These are phyloP conservation scores for Molossus molossus DNA, from an alignment of 2,797 vertebrate species.

Conservation along the genomic window DNA sequence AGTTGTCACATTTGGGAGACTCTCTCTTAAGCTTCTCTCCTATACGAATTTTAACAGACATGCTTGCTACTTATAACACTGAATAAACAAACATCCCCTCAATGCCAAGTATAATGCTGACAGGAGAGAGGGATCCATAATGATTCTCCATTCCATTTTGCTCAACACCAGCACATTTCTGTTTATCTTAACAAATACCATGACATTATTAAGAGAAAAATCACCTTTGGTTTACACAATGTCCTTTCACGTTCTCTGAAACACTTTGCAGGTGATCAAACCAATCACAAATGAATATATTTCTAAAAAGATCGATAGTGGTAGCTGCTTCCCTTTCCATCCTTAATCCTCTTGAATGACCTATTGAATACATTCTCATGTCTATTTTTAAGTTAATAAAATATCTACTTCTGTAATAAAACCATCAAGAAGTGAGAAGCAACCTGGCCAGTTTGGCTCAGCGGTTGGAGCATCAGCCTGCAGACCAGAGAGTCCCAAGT, in stretches of 20 bases:
- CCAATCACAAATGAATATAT: neutral
- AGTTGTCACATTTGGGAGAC: neutral
- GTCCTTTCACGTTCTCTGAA: neutral
- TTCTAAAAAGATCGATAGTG: neutral
- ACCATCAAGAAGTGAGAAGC: constrained; percentile 18
- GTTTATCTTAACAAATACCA: neutral
- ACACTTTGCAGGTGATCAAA: neutral
- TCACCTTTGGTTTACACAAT: neutral
- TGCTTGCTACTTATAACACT: neutral
- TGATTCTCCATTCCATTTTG: neutral
- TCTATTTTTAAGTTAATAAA: constrained; percentile 37
- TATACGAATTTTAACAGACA: neutral
- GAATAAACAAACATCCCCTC: neutral
- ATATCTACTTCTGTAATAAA: constrained; percentile 26
- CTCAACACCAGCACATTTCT: neutral
- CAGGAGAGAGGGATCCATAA: neutral
- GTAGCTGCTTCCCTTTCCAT: neutral
- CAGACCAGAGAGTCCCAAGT: no score
- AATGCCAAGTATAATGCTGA: neutral
- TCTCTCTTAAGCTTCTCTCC: neutral
- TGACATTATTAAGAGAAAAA: constrained; percentile 15
- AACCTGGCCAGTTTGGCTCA: no score
- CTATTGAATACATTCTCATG: neutral
- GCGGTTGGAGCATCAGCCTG: no score
- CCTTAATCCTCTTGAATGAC: neutral